Evolutionary conservation across 2,797 vertebrate species (phyloP).

Genomic region (Ptychobarbus kaznakovi): DNA sequence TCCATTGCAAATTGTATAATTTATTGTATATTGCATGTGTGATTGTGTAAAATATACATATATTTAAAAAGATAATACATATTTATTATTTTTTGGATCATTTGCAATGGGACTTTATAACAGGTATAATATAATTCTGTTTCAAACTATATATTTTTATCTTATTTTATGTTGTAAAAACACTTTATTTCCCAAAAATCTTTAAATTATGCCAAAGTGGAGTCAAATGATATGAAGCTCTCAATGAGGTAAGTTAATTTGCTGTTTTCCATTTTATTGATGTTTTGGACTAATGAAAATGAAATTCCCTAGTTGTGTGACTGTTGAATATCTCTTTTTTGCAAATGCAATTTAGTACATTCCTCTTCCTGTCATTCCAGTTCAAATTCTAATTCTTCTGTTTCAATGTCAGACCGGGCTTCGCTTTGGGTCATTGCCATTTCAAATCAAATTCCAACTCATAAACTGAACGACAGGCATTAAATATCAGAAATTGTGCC

Average conservation of each 20-base stretch:
- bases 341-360: background rate
- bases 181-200: background rate
- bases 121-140: background rate
- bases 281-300: background rate
- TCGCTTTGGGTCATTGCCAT: background rate
- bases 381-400: background rate
- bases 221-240: background rate
- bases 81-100: background rate
- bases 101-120: no score
- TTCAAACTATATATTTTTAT: background rate
- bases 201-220: background rate
- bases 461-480: background rate
- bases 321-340: background rate
- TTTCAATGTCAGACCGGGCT: background rate
- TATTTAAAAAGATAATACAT: background rate
- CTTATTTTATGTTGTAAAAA: background rate
- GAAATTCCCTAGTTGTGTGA: background rate
- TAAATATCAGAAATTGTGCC: background rate
- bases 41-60: background rate
- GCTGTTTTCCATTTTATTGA: background rate
- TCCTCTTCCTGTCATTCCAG: background rate
- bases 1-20: background rate
- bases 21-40: background rate
- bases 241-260: background rate
- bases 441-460: background rate